Conservation (phyloP, 2,113 vertebrate genomes). For the Isurus oxyrinchus region DNA sequence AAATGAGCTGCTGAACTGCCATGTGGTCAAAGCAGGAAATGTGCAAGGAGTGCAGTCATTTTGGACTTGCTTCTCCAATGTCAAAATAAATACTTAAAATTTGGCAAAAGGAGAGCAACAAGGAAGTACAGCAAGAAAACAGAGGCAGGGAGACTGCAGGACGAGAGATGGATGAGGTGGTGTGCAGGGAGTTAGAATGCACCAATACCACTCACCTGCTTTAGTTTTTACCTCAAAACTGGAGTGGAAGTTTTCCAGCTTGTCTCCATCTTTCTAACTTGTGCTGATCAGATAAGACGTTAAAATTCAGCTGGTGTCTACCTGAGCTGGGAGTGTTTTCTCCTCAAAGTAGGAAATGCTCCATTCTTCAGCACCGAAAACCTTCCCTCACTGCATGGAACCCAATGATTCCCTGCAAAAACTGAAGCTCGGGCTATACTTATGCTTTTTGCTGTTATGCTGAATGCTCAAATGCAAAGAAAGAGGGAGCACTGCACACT, state of each 20-base stretch:
- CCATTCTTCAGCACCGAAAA: neutral
- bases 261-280: neutral
- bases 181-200: neutral
- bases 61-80: neutral
- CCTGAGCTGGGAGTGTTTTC: neutral
- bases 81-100: neutral
- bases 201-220: neutral
- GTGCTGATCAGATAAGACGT: neutral
- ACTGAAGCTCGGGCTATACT: no score
- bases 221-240: neutral
- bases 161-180: neutral
- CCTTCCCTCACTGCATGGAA: neutral
- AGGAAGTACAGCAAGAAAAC: neutral
- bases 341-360: neutral
- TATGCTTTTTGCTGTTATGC: no score
- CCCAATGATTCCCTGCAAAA: no score
- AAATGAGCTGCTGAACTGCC: neutral
- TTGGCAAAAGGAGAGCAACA: neutral
- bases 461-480: neutral
- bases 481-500: neutral
- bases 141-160: neutral
- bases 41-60: neutral
- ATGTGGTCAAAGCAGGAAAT: neutral
- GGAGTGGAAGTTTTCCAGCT: neutral
- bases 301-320: neutral